phyloP scores from a whole-genome alignment of 2,113 vertebrate species.

The Eurypyga helias region DNA sequence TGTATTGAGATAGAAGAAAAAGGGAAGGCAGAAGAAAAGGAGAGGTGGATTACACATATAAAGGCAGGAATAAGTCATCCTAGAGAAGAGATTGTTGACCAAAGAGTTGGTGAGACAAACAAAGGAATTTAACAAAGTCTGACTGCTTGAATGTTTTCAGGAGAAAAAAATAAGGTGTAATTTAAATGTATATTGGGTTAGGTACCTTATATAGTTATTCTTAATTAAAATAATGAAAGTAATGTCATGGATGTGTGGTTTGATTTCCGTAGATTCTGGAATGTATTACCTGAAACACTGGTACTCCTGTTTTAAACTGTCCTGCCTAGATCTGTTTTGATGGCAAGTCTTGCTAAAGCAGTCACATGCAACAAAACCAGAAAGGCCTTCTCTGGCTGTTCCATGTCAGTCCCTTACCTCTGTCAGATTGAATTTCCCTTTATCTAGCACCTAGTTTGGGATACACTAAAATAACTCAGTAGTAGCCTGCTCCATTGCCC shows the following conservation, averaged over 20 bases:
- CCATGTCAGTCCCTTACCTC: neutral
- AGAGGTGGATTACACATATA: neutral
- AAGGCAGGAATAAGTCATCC: neutral
- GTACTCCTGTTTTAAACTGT: neutral
- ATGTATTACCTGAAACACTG: neutral
- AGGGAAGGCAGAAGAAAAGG: neutral
- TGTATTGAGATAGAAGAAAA: neutral
- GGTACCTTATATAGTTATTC: neutral
- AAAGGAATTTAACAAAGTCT: neutral
- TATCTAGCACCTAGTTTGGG: neutral
- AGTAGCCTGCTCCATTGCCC: neutral
- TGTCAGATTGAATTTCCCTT: neutral
- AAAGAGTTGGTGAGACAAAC: neutral
- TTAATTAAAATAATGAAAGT: neutral
- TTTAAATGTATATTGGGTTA: neutral
- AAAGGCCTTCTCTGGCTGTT: neutral
- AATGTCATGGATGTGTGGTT: neutral
- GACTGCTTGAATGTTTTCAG: neutral
- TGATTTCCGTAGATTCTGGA: neutral
- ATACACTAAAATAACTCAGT: neutral
- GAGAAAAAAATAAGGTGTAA: neutral
- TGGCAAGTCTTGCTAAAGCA: neutral
- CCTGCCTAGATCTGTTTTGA: neutral
- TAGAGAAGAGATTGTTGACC: neutral
- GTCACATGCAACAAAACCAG: neutral